Evolutionary conservation across 2,797 vertebrate genomes (phyloP), one percentile per base, ranked within the genome.

Genomic region (Atherinosoma microstoma): DNA sequence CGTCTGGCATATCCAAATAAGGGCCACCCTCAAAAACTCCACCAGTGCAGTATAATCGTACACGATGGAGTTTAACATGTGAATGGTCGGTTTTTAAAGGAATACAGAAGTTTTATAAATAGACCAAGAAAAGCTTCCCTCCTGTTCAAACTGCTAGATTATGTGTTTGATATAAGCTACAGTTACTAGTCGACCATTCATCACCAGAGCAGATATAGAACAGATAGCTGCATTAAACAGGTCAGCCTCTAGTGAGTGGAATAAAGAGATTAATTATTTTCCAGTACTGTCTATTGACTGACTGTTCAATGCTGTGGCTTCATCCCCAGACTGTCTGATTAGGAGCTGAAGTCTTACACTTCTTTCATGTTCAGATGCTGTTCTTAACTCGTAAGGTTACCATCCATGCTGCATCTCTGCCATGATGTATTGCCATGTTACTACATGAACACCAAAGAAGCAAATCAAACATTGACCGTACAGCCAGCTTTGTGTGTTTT

Each of bases 221-320:
- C 15, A 42, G 3, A 22, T 10, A 22, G 70, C 73, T 61, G 68
- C 70, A 80, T 84, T 86, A 84, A 79, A 68, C 65, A 58, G 74
- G 64, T 86, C 74, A 78, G 62, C 67, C 54, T 80, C 79, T 64
- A 62, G 79, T 59, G 79, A 85, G 63, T 81, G 73, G 56, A 75
- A 69, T 77, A 69, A 64, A 62, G 64, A 75, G 76, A 84, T 79
- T 70, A 83, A 87, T 81, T 78, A 75, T 82, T 79, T 61, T 22
- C 77, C 66, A 53, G 63, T 79, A 29, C 69, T 83, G 61, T 75
- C 34, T 82, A 71, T 84, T 82, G 84, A 91, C 79, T 74, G 72
- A 58, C 66, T 63, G 32, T 67, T 78, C 59, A 15, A 45, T 16
- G 59, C 70, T 30, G 68, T 84, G 83, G 84, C 80, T 85, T 80